Evolutionary conservation across 1,140 invertebrate genomes (phyloP), one percentile per base, ranked within the genome.

Genomic region (Pseudomyrmex cubaensis): DNA sequence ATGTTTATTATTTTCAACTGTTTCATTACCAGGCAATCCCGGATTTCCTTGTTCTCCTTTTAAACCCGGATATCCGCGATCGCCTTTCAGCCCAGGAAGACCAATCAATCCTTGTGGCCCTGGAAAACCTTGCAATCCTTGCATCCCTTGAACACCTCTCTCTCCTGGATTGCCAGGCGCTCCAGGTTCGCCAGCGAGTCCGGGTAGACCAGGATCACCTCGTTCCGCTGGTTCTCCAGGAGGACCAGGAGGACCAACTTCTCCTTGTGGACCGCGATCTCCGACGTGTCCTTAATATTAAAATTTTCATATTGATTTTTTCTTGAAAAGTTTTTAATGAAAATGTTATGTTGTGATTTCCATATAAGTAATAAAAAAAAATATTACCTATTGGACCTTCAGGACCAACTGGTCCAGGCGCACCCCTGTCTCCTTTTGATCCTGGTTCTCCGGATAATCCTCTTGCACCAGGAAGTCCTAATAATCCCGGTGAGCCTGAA

Each of bases 1-100:
- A 61, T 50, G 1, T 48, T 73, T 52, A 82, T 22, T 50, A 62
- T 12, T 62, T 82, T 20, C 35, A 72, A 61, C 8, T 22, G 67
- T 17, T 61, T 67, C 56, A 75, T 88, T 93, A 95, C 96, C 96
- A 90, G 94, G 87, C 85, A 91, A 92, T 64, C 97, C 97, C 48
- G 95, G 89, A 85, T 95, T 95, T 90, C 97, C 97, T 95, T 97
- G 96, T 86, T 96, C 95, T 84, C 97, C 97, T 92, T 97, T 97
- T 12, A 95, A 91, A 20, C 97, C 97, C 15, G 93, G 90, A 80
- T 96, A 95, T 59, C 97, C 97, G 87, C 96, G 94, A 84, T 97
- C 96, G 74, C 97, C 97, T 92, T 97, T 97, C 0, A 95, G 89
- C 54, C 97, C 97, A 1, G 96, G 95, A 85, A 95, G 93, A 70